Conservation (phyloP, 2,888 invertebrate species). For the Amiota mariae region DNA sequence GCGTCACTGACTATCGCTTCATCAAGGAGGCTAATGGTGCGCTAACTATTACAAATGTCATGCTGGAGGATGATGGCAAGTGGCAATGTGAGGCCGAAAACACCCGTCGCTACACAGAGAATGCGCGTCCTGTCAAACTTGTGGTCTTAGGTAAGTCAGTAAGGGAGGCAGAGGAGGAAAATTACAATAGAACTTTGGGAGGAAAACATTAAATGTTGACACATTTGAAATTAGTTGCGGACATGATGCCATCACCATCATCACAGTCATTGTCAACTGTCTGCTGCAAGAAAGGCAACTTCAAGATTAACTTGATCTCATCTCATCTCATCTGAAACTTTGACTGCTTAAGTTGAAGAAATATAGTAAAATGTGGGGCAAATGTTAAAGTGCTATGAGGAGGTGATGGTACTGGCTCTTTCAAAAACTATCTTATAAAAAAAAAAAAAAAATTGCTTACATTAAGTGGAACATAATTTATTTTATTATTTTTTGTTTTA, state of each 20-base stretch:
- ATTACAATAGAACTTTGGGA: conserved; percentile 45
- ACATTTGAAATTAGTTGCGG: conserved; percentile 52
- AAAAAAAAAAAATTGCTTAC: too few species aligned
- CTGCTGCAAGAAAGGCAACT: too few species aligned
- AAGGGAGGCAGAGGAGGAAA: conserved; percentile 21
- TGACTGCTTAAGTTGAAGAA: too few species aligned
- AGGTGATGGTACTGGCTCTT: too few species aligned
- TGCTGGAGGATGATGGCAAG: conserved; percentile 81
- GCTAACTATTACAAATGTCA: conserved; percentile 73
- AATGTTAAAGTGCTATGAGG: too few species aligned
- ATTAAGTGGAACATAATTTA: too few species aligned
- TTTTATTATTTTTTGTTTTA: not conserved
- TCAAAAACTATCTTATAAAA: too few species aligned
- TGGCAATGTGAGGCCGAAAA: conserved; percentile 84
- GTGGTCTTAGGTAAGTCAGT: conserved; percentile 78
- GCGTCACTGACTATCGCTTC: conserved; percentile 73
- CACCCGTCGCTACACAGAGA: conserved; percentile 77
- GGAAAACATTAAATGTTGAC: conserved; percentile 38
- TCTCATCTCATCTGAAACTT: too few species aligned
- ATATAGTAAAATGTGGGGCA: too few species aligned
- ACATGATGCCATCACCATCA: conserved; percentile 32
- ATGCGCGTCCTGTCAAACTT: conserved; percentile 79
- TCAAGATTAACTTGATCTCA: too few species aligned
- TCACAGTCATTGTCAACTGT: not conserved
- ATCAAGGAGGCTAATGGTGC: conserved; percentile 73